These are phyloP conservation scores for Odontamblyopus rebecca DNA, from an alignment of 2,797 vertebrate genomes.

Conservation along the genomic window DNA sequence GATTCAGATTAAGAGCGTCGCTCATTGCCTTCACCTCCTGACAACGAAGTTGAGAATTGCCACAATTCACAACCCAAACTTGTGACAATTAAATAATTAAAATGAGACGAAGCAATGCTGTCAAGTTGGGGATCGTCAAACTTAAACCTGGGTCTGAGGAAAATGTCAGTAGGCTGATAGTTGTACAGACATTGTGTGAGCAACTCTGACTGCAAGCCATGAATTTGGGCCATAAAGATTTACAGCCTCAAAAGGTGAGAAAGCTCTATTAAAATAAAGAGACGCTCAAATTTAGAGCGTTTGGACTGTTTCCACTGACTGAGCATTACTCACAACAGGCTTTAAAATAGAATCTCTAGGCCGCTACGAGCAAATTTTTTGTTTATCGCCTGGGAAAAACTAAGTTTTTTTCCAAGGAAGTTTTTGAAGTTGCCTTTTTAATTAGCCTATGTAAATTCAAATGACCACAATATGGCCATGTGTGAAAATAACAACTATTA, in stretches of 20 bases:
- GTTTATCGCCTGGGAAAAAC: not conserved
- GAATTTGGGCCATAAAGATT: conserved; percentile 67
- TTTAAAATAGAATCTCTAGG: not conserved
- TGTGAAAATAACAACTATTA: too few species aligned
- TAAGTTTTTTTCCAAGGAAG: not conserved
- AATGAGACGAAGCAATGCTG: not conserved
- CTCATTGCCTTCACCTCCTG: not conserved
- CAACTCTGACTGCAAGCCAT: conserved; percentile 38
- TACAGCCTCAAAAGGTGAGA: conserved; percentile 67
- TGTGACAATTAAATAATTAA: too few species aligned
- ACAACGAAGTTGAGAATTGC: not conserved
- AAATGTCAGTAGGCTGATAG: not conserved
- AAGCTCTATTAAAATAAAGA: conserved; percentile 61
- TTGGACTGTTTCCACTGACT: conserved; percentile 17
- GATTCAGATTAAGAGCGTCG: not conserved
- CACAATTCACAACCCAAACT: not conserved
- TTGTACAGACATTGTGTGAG: conserved; percentile 20
- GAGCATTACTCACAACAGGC: conserved; percentile 15
- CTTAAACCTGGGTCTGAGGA: not conserved
- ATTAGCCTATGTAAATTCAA: too few species aligned
- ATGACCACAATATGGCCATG: too few species aligned
- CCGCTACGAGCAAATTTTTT: not conserved
- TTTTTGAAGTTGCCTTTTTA: too few species aligned
- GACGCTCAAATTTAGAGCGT: conserved; percentile 36
- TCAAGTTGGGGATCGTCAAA: too few species aligned